Base-by-base conservation (phyloP, 2,113 vertebrate genomes). In the Crypturellus undulatus region DNA sequence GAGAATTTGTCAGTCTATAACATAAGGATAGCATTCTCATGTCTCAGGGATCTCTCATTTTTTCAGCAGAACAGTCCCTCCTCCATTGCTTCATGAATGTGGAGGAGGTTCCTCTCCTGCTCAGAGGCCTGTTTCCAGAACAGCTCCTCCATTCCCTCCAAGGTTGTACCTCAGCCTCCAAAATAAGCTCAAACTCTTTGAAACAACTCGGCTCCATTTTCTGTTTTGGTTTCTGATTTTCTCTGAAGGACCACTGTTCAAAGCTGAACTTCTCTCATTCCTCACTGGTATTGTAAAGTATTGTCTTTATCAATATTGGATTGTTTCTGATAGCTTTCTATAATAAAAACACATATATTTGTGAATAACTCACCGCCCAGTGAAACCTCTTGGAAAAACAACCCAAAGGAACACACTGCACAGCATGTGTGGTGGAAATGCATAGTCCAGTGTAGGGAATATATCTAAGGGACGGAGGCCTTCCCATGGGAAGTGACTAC, bases 401-500 rank as follows among this genome's bases (percentile, higher is more conserved):
- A 2, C 32, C 7, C 5, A 54, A 40, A 89, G 15, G 12, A 1
- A 18, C 5, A 54, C 2, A 14, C 0, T 79, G 3, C 5, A 3
- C 62, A 40, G 5, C 4, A 70, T 1, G 1, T 25, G 4, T 17
- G 18, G 10, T 47, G 40, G 14, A 71, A 86, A 76, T 42, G 2
- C 1, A 9, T 19, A n/a, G n/a, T n/a, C n/a, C n/a, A n/a, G n/a
- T n/a, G n/a, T n/a, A n/a, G n/a, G n/a, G n/a, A n/a, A n/a, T n/a
- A n/a, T n/a, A n/a, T n/a, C n/a, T n/a, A n/a, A n/a, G n/a, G n/a
- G n/a, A n/a, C n/a, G n/a, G n/a, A n/a, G n/a, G n/a, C n/a, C n/a
- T n/a, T n/a, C n/a, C n/a, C n/a, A n/a, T n/a, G n/a, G n/a, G n/a
- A n/a, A n/a, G n/a, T n/a, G n/a, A n/a, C n/a, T n/a, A n/a, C n/a